Base-by-base conservation (phyloP, 1,140 invertebrate species). In the Philaenus spumarius region DNA sequence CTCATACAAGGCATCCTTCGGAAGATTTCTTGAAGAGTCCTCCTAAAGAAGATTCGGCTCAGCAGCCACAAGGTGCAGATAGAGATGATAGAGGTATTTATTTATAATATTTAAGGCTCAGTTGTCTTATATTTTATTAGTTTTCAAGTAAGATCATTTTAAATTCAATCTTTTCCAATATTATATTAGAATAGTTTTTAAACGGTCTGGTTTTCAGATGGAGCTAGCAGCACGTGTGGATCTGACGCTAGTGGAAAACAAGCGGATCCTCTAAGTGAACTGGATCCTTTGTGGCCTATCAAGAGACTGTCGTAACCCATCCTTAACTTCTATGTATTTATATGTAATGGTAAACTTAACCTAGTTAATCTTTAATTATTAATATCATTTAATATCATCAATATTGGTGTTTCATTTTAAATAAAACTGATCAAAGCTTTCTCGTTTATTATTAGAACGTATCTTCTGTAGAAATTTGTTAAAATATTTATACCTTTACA, bases 281-380 rank as follows among this genome's bases (percentile, higher is more conserved):
- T 85, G 11, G 82, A 85, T 70, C 82, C 83, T 19, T 64, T 85
- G 7, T 85, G 82, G 83, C 77, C 79, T 24, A 70, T 81, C 52
- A 78, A 78, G 65, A 53, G 19, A 46, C 43, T 20, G n/a, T 17
- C 17, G 43, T 46, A 46, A 23, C 19, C 6, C 3, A 20, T 19
- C 1, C 5, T 20, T 23, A 20, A 46, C 39, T 20, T 17, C n/a
- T n/a, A n/a, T 46, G 43, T 20, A 20, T 46, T 46, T 46, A 46
- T 46, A 46, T 46, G 17, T 17, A 20, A 12, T 46, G 20, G 2
- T 46, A 46, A 46, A n/a, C n/a, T 9, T 30, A 30, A 3, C 9
- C 26, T 30, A 3, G 3, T 30, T 30, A 30, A 4, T 30, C 9
- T 30, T n/a, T n/a, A n/a, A n/a, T n/a, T n/a, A n/a, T n/a, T n/a